Conservation (phyloP, 2,888 invertebrate genomes). For the Argyresthia goedartella region DNA sequence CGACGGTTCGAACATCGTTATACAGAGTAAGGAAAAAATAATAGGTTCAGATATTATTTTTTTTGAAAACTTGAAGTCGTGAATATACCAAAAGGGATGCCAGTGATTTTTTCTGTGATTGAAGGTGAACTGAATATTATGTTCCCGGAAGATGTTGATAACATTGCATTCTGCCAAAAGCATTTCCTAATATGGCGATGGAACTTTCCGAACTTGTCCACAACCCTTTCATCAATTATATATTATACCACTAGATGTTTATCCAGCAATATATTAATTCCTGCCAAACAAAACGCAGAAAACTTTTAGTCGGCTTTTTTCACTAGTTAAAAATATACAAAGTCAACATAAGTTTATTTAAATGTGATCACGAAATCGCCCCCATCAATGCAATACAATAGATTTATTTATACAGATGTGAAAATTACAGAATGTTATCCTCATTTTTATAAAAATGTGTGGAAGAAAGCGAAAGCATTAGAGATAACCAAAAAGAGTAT, state of each 20-base stretch:
- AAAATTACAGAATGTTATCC: slow-evolving; percentile 5
- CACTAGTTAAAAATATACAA: not conserved
- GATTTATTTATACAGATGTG: not conserved
- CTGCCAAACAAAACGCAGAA: slow-evolving; percentile 8
- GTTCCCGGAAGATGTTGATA: slow-evolving; percentile 3
- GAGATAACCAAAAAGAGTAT: not conserved
- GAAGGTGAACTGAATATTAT: slow-evolving; percentile 8
- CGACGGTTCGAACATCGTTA: slow-evolving; percentile 3
- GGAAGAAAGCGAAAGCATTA: slow-evolving; percentile 5
- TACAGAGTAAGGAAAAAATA: slow-evolving; percentile 10
- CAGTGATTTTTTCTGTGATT: slow-evolving; percentile 7
- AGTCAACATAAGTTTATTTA: slow-evolving; percentile 2
- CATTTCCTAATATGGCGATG: not conserved
- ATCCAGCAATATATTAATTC: slow-evolving; percentile 9
- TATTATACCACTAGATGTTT: slow-evolving; percentile 9
- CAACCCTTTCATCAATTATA: slow-evolving; percentile 9
- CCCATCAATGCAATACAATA: slow-evolving; percentile 3
- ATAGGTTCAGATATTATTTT: slow-evolving; percentile 4
- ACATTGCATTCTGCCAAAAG: not conserved
- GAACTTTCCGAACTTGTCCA: slow-evolving; percentile 1
- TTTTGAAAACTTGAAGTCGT: slow-evolving; percentile 2
- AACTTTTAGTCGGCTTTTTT: slow-evolving; percentile 1
- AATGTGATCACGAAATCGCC: slow-evolving; percentile 7
- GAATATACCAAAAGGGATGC: slow-evolving; percentile 8
- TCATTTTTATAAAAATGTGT: slow-evolving; percentile 5